phyloP scores from a whole-genome alignment of 2,888 invertebrate species.

The Strigamia transsilvanica region DNA sequence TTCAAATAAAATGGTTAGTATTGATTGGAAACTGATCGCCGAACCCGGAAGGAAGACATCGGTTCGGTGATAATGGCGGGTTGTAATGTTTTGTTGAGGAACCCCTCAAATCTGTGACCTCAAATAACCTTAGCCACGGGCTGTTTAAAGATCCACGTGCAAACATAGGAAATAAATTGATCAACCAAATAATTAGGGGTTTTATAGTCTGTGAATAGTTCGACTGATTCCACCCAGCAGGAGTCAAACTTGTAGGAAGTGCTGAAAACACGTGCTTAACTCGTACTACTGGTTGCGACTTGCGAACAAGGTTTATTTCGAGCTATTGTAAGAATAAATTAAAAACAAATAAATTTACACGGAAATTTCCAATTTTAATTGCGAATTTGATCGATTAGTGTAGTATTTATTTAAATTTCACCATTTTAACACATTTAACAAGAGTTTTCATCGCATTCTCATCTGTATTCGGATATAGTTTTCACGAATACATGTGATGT shows the following conservation, averaged over 20 bases:
- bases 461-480: too few relatives aligned
- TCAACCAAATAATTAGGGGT: not conserved
- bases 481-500: not conserved
- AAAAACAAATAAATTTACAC: too few relatives aligned
- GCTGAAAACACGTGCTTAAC: constrained; percentile 8
- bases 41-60: too few relatives aligned
- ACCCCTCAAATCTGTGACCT: not conserved
- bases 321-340: not conserved
- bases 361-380: too few relatives aligned
- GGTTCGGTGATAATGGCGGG: too few relatives aligned
- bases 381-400: too few relatives aligned
- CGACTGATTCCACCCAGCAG: constrained; percentile 1
- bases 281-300: not conserved
- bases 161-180: constrained; percentile 22
- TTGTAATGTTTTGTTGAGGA: not conserved
- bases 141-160: constrained; percentile 10
- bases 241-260: constrained; percentile 7
- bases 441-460: too few relatives aligned
- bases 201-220: constrained; percentile 22
- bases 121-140: not conserved
- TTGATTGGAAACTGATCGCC: too few relatives aligned
- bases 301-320: not conserved
- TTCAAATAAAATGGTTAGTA: not conserved
- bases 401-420: too few relatives aligned
- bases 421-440: too few relatives aligned